Evolutionary conservation across 2,113 vertebrate species (phyloP), one percentile per base, ranked within the genome.

Genomic region (Capricornis sumatraensis): DNA sequence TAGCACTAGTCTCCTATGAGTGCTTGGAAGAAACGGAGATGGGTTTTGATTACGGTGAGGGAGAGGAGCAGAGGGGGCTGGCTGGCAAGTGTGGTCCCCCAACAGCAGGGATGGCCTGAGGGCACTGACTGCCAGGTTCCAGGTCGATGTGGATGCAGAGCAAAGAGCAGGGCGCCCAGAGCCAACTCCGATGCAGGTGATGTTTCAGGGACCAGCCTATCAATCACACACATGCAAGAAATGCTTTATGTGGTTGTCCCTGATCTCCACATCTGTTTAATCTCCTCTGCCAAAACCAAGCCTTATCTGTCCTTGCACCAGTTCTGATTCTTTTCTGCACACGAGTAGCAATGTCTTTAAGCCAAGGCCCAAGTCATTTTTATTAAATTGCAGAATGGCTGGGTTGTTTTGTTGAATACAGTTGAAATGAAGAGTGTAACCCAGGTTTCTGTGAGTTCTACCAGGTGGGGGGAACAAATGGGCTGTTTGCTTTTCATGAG

Each of bases 41-140:
- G 89, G 92, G 17, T 89, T 98, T 92, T 94, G 91, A 95, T 89
- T 97, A 55, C 82, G 53, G 64, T 7, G 40, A 17, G 40, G 83
- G 76, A 84, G 60, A 11, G 45, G 30, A 92, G 11, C 25, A 5
- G 40, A 71, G 55, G 60, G 40, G 82, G 53, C 45, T 45, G 28
- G 30, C 57, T 60, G 53, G 53, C 28, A 74, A 76, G 52, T 30
- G 62, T 43, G 50, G 40, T 17, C 57, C 16, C 47, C 36, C 71
- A 43, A 28, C 2, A 9, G 28, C 3, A 13, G 53, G 67, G 30
- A 62, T 21, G 9, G 55, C 9, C 53, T 60, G 64, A 50, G 36
- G 15, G 4, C 16, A 15, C 36, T 28, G 13, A 45, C 78, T 60
- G 21, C 3, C 25, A 87, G 74, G n/a, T 57, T 79, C 36, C 5